Evolutionary conservation across 2,797 vertebrate genomes (phyloP).

Genomic region (Neostethus bicornis): DNA sequence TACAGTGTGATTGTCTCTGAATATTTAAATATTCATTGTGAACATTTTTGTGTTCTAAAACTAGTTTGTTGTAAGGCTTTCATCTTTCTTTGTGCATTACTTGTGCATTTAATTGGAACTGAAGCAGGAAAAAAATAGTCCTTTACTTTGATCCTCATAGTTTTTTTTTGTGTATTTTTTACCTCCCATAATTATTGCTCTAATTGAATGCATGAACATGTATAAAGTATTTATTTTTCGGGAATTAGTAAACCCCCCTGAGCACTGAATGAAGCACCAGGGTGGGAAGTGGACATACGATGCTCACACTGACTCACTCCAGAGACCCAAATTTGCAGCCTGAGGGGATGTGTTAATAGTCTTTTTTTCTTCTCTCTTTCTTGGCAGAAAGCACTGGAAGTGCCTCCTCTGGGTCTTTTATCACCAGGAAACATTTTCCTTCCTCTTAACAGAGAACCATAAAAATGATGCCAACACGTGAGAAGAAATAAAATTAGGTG

Average conservation of each 20-base stretch:
- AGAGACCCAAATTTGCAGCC: background rate
- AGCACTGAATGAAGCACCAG: background rate
- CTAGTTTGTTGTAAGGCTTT: too few relatives aligned
- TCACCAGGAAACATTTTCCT: background rate
- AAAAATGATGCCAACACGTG: background rate
- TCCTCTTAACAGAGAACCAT: background rate
- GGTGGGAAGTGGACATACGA: background rate
- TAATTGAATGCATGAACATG: background rate
- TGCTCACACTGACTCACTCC: background rate
- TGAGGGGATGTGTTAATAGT: background rate
- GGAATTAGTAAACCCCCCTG: background rate
- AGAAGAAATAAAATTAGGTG: background rate
- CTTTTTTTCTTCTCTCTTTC: background rate
- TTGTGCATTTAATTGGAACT: background rate
- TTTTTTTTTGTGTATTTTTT: too few relatives aligned
- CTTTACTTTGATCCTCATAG: too few relatives aligned
- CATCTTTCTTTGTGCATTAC: background rate
- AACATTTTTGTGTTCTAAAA: too few relatives aligned
- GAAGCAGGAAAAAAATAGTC: too few relatives aligned
- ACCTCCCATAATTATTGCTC: background rate
- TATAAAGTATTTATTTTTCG: background rate
- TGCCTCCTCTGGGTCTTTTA: background rate
- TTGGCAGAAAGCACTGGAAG: background rate
- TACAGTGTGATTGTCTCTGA: too few relatives aligned
- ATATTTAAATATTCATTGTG: too few relatives aligned